A percentile compares a stretch with the other conserved stretches of the same genome.
Conservation (phyloP, 2,113 vertebrate species). For the Sinocyclocheilus grahami region DNA sequence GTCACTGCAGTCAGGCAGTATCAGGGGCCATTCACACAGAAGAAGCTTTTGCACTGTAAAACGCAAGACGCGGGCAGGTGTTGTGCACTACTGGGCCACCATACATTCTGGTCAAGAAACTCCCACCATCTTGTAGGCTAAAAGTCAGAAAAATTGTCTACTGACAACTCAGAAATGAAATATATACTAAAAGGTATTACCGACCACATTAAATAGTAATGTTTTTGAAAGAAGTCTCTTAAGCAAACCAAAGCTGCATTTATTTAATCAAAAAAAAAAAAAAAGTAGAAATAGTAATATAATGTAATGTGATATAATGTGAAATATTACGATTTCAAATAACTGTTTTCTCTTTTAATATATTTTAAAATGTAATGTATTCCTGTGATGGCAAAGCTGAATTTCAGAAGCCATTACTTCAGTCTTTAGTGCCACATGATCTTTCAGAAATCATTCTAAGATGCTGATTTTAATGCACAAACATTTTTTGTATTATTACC, state of each 20-base stretch:
- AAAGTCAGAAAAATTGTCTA: not conserved
- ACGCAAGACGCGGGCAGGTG: not conserved
- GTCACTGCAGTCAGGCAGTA: not conserved
- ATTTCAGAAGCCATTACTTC: not conserved
- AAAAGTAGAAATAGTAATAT: not conserved
- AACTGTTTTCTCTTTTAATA: not conserved
- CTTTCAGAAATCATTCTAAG: not conserved
- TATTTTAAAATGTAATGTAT: not conserved
- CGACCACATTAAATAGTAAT: not conserved
- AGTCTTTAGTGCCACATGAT: not conserved
- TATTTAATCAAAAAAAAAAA: not conserved
- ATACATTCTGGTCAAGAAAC: not conserved
- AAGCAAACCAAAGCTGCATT: not conserved
- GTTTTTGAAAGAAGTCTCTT: not conserved
- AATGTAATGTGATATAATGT: not conserved
- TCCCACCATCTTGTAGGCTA: not conserved
- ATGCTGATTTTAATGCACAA: not conserved
- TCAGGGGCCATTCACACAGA: not conserved
- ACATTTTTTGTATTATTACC: too few species aligned
- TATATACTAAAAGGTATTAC: too few species aligned
- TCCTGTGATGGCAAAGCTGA: not conserved
- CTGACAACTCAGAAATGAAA: not conserved
- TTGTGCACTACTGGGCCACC: too few species aligned
- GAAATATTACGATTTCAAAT: not conserved
- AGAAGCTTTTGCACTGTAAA: not conserved